Base-by-base conservation (phyloP, 2,888 invertebrate species). In the Plebejus melissa region DNA sequence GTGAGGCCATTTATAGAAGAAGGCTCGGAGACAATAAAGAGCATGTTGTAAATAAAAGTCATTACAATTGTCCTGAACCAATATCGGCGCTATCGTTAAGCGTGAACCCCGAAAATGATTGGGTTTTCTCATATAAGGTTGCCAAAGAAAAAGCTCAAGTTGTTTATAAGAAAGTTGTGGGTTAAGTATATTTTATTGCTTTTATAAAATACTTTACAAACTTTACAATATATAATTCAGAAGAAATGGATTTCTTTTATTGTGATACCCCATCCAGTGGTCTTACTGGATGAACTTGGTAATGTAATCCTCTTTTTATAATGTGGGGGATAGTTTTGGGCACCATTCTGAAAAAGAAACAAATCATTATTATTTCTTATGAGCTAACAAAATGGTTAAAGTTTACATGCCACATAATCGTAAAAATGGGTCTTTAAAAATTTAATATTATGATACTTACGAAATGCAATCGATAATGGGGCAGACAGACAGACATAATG, bases 381-480 rank as follows among this genome's bases (percentile, higher is more conserved):
- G 11, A 50, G 50, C 13, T 50, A 16, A 54, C 16, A 54, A 16
- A 54, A 54, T 54, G 54, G 54, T 11, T 1, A 54, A 54, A 54
- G 54, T 4, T 7, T 38, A 28, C 13, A 28, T 4, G 1, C 0
- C n/a, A 41, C 11, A 28, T 22, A 13, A 57, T 9, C 11, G 36
- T 11, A 65, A 65, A 65, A 28, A 60, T 22, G 22, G 16, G 60
- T 5, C 28, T 2, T 28, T 5, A 28, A 4, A 60, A 2, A 60
- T 28, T 11, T 1, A 60, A 60, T 9, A 72, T 22, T 22, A n/a
- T 16, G 22, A 75, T 81, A 94, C 96, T 95, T 94, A 98, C 98
- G 95, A 96, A 84, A 99, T 99, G 87, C 99, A 99, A 86, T 99
- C 99, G 81, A 99, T 98, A 81, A 99, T 99, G 7, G 99, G 99